Evolutionary conservation across 1,140 invertebrate species (phyloP).

Genomic region (Rhopalosiphum padi): DNA sequence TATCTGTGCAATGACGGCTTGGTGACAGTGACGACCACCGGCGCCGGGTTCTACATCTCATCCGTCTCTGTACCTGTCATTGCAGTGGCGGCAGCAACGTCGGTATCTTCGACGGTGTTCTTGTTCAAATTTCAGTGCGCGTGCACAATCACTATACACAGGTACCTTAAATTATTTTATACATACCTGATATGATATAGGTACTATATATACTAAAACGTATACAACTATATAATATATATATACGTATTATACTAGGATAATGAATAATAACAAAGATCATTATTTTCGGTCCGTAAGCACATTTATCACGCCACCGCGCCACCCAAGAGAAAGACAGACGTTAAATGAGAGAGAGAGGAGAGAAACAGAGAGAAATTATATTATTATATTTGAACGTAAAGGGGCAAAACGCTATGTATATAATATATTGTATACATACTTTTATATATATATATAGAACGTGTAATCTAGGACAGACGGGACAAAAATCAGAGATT

Average conservation of each 20-base stretch:
- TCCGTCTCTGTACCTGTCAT: constrained; percentile 54
- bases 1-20: constrained; percentile 39
- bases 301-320: background rate
- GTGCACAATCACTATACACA: background rate
- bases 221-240: background rate
- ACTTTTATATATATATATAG: background rate
- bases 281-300: constrained; percentile 9
- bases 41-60: constrained; percentile 43
- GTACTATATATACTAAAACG: background rate
- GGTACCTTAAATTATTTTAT: background rate
- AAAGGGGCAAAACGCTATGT: background rate
- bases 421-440: no score
- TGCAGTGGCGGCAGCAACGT: background rate
- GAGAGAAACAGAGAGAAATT: background rate
- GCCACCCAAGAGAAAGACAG: background rate
- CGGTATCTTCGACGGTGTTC: background rate
- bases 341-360: background rate
- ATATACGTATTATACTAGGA: background rate
- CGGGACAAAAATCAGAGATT: constrained; percentile 7
- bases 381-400: background rate
- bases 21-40: constrained; percentile 57
- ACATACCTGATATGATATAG: background rate
- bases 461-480: background rate
- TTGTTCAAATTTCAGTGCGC: background rate
- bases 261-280: constrained; percentile 16